These are phyloP conservation scores for Antheraea assamensis DNA, from an alignment of 2,888 invertebrate species.

Conservation along the genomic window DNA sequence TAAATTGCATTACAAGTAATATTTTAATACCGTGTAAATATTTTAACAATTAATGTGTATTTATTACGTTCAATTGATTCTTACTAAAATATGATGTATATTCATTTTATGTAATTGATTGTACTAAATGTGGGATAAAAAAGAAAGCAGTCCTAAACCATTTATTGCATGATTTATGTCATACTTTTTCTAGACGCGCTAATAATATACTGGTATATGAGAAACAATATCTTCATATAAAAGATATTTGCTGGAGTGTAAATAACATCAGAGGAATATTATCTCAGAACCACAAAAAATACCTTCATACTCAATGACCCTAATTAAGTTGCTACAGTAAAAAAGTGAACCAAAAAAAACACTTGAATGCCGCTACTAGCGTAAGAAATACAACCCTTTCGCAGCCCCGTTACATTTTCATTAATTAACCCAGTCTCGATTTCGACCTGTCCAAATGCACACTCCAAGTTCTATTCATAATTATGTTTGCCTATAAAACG, in stretches of 20 bases:
- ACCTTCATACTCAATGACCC: not conserved
- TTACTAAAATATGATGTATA: too few relatives aligned
- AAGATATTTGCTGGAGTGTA: not conserved
- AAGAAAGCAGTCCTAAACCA: too few relatives aligned
- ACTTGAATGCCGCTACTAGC: conserved; percentile 28
- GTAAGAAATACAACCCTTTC: conserved; percentile 37
- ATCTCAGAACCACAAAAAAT: not conserved
- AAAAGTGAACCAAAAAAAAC: not conserved
- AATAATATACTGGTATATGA: too few relatives aligned
- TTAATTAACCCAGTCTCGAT: conserved; percentile 36
- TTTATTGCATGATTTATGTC: too few relatives aligned
- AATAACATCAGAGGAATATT: not conserved
- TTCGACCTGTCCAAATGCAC: conserved; percentile 30
- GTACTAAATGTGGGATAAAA: too few relatives aligned
- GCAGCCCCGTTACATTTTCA: conserved; percentile 34
- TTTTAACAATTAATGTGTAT: too few relatives aligned
- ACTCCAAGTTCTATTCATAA: conserved; percentile 19
- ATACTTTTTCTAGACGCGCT: too few relatives aligned
- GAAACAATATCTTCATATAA: too few relatives aligned
- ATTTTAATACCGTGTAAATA: too few relatives aligned
- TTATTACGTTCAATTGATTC: too few relatives aligned
- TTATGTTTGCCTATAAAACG: not conserved
- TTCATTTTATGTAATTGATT: too few relatives aligned
- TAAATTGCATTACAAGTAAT: too few relatives aligned
- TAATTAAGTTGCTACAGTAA: conserved; percentile 3